Evolutionary conservation across 1,140 invertebrate genomes (phyloP), one percentile per base, ranked within the genome.

Genomic region (Zaprionus lachaisei): DNA sequence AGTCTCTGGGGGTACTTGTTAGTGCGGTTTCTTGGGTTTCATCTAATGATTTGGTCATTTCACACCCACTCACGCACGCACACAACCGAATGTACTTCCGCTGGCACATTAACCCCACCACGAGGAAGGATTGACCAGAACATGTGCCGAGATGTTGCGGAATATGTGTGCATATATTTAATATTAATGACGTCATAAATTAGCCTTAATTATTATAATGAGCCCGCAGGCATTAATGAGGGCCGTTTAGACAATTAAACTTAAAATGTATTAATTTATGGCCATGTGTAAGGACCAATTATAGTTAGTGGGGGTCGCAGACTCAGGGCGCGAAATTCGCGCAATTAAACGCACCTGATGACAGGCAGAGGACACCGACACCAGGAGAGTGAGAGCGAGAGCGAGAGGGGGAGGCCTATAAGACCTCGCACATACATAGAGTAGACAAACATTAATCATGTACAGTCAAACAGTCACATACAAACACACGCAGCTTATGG

Each of bases 341-440:
- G 87, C 89, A 84, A 91, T 91, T 91, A 91, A 91, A 91, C 79
- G 87, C 87, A 91, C 89, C 87, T 91, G 87, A 91, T 87, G 87
- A 81, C 79, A 80, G 55, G 49, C 47, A 37, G 38, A 49, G 24
- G 31, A 51, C 58, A 60, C 22, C 24, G 31, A 34, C 31, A 34
- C 31, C 9, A 34, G 7, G 31, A 4, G 26, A 55, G 17, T 11
- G 15, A 41, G 2, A 6, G 34, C 5, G 38, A 38, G 14, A 37
- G 5, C 2, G 41, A 2, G 17, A 20, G 4, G 41, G 34, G 57
- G 37, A 22, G 22, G 20, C 34, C 34, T 22, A 67, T 34, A 58
- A 37, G 41, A 49, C 38, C 22, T 12, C 38, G 34, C 24, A 51
- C 31, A 54, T 37, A 47, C 65, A 37, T 22, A 26, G 11, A 51